These are phyloP conservation scores for Drosophila navojoa DNA, from an alignment of 1,140 invertebrate genomes.

Conservation along the genomic window DNA sequence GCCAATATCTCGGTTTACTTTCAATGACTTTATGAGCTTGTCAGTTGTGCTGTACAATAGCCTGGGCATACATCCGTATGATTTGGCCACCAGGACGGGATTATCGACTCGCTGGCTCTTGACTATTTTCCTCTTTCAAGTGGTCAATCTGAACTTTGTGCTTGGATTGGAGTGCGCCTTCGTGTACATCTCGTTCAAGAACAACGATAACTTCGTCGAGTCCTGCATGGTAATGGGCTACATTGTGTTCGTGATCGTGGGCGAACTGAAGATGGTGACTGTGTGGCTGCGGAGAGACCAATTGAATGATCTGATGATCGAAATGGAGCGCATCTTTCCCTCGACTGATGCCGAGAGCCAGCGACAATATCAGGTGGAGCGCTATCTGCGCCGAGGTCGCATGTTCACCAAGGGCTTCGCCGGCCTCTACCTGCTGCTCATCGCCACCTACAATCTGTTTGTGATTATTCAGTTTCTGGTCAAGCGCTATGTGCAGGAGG, in stretches of 20 bases:
- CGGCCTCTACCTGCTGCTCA: constrained; percentile 26
- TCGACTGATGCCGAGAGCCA: neutral
- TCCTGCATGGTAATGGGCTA: constrained; percentile 60
- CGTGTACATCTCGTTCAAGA: constrained; percentile 20
- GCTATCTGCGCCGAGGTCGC: constrained; percentile 24
- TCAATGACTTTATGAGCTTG: constrained; percentile 51
- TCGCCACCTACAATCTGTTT: constrained; percentile 58
- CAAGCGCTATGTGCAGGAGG: constrained; percentile 10
- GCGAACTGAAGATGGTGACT: constrained; percentile 53
- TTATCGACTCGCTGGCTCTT: neutral
- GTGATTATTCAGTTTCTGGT: constrained; percentile 38
- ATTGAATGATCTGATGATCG: constrained; percentile 34
- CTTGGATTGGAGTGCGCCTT: constrained; percentile 32
- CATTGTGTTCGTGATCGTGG: constrained; percentile 59
- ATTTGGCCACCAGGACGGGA: neutral
- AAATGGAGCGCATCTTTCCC: constrained; percentile 56
- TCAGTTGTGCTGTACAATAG: constrained; percentile 42
- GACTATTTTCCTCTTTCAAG: constrained; percentile 19
- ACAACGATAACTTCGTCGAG: constrained; percentile 50
- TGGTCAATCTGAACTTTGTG: constrained; percentile 41
- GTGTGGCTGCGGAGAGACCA: constrained; percentile 40
- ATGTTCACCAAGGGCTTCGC: constrained; percentile 40
- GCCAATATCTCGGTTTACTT: neutral
- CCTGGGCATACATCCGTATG: constrained; percentile 50
- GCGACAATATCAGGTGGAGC: constrained; percentile 30